These are phyloP conservation scores for Idaea biselata DNA, from an alignment of 2,888 invertebrate genomes.

Conservation along the genomic window DNA sequence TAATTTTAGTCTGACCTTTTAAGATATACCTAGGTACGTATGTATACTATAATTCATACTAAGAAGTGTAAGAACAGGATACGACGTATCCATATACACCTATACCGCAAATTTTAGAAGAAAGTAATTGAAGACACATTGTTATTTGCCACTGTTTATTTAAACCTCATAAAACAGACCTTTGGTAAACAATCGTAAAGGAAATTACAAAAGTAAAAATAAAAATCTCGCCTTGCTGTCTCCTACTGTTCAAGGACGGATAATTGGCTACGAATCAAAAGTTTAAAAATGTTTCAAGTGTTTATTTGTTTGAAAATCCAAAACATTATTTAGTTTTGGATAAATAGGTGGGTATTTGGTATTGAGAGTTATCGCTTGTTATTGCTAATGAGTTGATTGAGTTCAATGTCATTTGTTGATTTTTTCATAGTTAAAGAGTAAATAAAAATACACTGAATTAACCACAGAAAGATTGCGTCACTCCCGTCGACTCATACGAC, in stretches of 20 bases:
- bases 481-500: no score
- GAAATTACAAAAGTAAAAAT: conserved; percentile 15
- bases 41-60: no score
- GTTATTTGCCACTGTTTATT: not conserved
- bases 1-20: no score
- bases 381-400: not conserved
- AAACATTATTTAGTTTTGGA: not conserved
- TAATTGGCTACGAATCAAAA: conserved; percentile 58
- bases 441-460: not conserved
- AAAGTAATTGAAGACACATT: not conserved
- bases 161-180: conserved; percentile 12
- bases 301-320: not conserved
- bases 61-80: no score
- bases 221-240: conserved; percentile 55
- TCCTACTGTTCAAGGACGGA: conserved; percentile 55
- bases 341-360: not conserved
- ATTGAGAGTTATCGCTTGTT: not conserved
- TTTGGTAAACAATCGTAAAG: conserved; percentile 12
- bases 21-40: no score
- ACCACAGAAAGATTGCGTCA: not conserved
- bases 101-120: not conserved
- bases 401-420: not conserved
- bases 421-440: not conserved
- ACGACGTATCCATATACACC: not conserved
- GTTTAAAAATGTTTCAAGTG: conserved; percentile 35